phyloP scores from a whole-genome alignment of 2,888 invertebrate species.

The Leucozona laternaria region DNA sequence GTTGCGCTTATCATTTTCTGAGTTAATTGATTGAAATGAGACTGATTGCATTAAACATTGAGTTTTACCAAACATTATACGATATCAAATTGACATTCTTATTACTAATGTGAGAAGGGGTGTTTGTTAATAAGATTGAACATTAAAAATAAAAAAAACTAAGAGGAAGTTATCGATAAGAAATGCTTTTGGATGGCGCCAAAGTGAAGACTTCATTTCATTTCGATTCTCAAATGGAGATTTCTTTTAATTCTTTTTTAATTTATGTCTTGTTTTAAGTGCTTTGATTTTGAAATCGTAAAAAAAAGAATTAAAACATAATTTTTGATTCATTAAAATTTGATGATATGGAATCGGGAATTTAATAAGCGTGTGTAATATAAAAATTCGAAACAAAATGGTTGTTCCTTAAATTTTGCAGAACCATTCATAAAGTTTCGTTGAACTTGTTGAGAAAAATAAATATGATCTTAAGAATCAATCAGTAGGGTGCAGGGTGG shows the following conservation, averaged over 20 bases:
- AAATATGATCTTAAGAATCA: too few species aligned
- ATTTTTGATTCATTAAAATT: conserved; percentile 16
- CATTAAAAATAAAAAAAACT: neutral
- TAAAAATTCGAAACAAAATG: neutral
- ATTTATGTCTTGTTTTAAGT: conserved; percentile 6
- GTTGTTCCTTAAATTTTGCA: neutral
- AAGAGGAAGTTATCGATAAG: conserved; percentile 3
- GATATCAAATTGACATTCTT: conserved; percentile 20
- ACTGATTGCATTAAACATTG: conserved; percentile 16
- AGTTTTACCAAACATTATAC: neutral
- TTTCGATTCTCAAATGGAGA: neutral
- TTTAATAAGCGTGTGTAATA: neutral
- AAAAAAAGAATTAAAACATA: neutral
- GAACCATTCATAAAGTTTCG: too few species aligned
- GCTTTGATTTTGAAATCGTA: neutral
- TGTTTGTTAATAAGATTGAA: neutral
- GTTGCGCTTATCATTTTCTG: conserved; percentile 12
- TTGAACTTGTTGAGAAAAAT: too few species aligned
- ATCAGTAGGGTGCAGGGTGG: too few species aligned
- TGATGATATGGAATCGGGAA: neutral
- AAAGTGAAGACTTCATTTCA: neutral
- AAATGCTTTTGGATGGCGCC: neutral
- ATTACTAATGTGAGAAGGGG: neutral
- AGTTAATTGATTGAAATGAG: conserved; percentile 32
- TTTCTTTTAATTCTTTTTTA: neutral